Percentiles rank a stretch among this genome's conserved stretches.
Evolutionary conservation across 2,888 invertebrate genomes (phyloP).

Genomic region (Phaedon cochleariae): DNA sequence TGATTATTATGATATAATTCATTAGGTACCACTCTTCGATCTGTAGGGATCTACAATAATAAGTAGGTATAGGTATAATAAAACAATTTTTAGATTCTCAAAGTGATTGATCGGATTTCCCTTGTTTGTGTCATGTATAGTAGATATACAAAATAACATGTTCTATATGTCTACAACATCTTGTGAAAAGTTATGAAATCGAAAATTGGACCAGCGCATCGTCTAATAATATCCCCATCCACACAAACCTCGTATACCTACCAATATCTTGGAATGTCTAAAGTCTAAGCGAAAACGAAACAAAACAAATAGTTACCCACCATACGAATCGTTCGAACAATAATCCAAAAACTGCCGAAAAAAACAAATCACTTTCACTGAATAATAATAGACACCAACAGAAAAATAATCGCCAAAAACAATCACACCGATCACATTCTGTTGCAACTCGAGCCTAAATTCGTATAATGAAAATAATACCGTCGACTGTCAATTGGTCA

Average conservation of each 20-base stretch:
- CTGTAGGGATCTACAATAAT: too few species aligned
- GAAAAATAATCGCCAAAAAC: conserved; percentile 21
- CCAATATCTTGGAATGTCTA: not conserved
- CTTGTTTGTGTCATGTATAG: too few species aligned
- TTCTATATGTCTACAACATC: not conserved
- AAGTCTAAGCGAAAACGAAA: not conserved
- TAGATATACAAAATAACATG: too few species aligned
- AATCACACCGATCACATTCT: conserved; percentile 16
- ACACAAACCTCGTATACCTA: conserved; percentile 18
- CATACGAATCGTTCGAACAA: conserved; percentile 19
- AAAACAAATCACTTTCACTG: conserved; percentile 29
- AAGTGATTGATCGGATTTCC: too few species aligned
- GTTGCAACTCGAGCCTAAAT: not conserved
- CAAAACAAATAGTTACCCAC: conserved; percentile 14
- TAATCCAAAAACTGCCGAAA: conserved; percentile 18
- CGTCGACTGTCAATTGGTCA: conserved; percentile 29
- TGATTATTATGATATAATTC: too few species aligned
- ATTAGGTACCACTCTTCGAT: too few species aligned
- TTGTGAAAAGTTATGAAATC: not conserved
- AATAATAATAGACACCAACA: too few species aligned
- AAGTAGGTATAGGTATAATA: too few species aligned
- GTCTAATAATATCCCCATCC: conserved; percentile 20
- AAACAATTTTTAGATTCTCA: too few species aligned
- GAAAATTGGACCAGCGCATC: not conserved
- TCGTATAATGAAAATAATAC: conserved; percentile 28